Evolutionary conservation across 2,888 invertebrate genomes (phyloP), one percentile per base, ranked within the genome.

Genomic region (Drosophila monieri): DNA sequence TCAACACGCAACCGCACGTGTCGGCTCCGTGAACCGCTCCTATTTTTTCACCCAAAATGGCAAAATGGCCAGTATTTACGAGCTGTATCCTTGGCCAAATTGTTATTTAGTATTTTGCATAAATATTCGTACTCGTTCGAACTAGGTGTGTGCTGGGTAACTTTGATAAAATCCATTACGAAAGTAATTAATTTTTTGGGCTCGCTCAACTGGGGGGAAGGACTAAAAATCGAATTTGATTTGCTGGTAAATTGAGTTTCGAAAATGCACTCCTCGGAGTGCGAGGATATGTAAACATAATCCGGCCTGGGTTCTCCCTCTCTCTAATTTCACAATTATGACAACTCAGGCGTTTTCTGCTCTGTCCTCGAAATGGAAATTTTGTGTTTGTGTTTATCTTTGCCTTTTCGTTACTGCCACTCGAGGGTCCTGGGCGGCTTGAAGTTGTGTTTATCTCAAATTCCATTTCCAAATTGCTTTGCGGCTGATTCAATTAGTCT

Each of bases 1-100:
- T 85, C 84, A 75, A 68, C 77, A 83, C 83, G 80, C 81, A 77
- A 77, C 53, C 60, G 67, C 58, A 27, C 39, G 56, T 46, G 52
- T 9, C 25, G 6, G 18, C 12, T 18, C 30, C 48, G 41, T 15
- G 6, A 58, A 18, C 62, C 41, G 32, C 62, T 55, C 60, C 71
- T 27, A 27, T 27, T 27, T 66, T 61, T 51, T 76, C 64, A 60
- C 57, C 58, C 41, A 47, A 18, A 49, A 64, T 73, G 80, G 10
- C 21, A 68, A 66, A 35, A 12, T 18, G 14, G 14, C 10, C 39
- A 18, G 66, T 60, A 74, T 74, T 85, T 85, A 78, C 44, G 62
- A 52, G 51, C 54, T 32, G 27, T 62, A 73, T 70, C 56, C 60
- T 47, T 39, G 48, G 44, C 46, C 54, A 57, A 62, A 62, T 52